phyloP scores from a whole-genome alignment of 2,113 vertebrate species.

The Naja naja region DNA sequence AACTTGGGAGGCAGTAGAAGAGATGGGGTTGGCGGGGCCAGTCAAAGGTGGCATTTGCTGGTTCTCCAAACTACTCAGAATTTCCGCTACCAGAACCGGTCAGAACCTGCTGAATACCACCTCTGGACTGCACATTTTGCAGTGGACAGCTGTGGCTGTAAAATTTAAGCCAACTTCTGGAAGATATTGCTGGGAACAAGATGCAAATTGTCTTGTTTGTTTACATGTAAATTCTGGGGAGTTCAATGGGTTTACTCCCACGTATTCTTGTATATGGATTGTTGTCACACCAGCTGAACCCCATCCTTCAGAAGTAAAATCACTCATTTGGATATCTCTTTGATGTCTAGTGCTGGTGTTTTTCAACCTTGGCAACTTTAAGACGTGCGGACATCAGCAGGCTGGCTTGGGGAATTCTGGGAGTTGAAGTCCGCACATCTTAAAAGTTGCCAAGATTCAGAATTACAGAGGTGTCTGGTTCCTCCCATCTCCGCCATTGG shows the following conservation, averaged over 20 bases:
- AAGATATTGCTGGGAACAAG: neutral
- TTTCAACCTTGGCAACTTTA: neutral
- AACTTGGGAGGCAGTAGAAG: no score
- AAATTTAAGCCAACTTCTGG: neutral
- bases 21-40: no score
- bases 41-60: no score
- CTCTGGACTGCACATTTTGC: neutral
- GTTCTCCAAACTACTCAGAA: no score
- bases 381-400: neutral
- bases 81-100: no score
- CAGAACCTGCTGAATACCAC: no score
- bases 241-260: neutral
- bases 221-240: neutral
- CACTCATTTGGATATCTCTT: neutral
- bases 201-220: neutral
- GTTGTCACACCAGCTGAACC: neutral
- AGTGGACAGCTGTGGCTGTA: neutral
- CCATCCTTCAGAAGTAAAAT: neutral
- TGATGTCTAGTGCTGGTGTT: neutral
- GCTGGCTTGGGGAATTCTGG: neutral
- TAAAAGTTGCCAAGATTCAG: neutral
- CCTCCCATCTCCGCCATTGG: neutral
- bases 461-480: neutral
- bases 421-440: neutral
- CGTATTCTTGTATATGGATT: no score